Conservation (phyloP, 2,797 vertebrate species). For the Cuniculus paca region DNA sequence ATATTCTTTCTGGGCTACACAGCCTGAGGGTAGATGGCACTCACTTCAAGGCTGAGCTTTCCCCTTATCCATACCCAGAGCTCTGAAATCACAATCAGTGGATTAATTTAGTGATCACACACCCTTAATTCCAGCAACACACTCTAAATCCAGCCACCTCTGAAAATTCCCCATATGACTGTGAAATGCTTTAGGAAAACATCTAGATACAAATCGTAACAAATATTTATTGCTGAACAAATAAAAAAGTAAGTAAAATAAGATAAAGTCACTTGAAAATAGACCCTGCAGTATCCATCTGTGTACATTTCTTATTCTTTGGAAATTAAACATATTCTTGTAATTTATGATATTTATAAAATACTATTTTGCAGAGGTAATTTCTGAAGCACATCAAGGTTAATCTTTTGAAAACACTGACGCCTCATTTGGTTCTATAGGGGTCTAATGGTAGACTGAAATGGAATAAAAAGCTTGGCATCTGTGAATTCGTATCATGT, state of each 20-base stretch:
- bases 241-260: not conserved
- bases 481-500: not conserved
- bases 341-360: not conserved
- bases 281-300: not conserved
- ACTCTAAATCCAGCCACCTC: not conserved
- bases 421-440: not conserved
- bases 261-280: not conserved
- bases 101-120: not conserved
- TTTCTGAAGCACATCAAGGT: not conserved
- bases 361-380: not conserved
- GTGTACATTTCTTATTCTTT: not conserved
- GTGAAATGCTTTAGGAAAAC: not conserved
- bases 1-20: not conserved
- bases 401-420: not conserved
- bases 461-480: not conserved
- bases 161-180: not conserved
- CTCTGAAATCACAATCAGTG: not conserved
- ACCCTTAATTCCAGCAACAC: not conserved
- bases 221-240: not conserved
- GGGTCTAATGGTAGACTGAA: not conserved
- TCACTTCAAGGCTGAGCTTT: not conserved
- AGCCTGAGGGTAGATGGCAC: not conserved
- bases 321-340: not conserved
- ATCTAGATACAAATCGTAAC: not conserved
- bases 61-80: not conserved